These are phyloP conservation scores for Stenodema calcarata DNA, from an alignment of 2,888 invertebrate species.

Conservation along the genomic window DNA sequence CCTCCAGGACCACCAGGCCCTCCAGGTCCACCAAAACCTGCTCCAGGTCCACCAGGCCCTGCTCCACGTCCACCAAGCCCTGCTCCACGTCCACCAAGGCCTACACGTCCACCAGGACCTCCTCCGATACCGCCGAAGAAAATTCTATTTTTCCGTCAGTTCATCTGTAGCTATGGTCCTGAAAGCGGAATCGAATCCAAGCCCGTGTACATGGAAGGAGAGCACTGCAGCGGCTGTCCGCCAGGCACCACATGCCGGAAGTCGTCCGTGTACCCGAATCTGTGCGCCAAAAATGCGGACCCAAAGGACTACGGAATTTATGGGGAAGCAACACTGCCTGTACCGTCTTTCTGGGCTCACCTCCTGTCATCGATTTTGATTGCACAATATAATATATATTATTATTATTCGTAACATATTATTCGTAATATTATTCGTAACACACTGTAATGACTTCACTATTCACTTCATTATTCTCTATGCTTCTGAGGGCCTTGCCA, in stretches of 20 bases:
- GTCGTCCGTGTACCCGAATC: background rate
- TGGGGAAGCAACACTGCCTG: background rate
- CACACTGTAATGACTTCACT: too few relatives aligned
- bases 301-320: background rate
- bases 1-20: too few relatives aligned
- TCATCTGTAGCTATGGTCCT: background rate
- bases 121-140: too few relatives aligned
- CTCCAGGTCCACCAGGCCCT: too few relatives aligned
- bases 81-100: too few relatives aligned
- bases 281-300: background rate
- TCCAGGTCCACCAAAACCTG: too few relatives aligned
- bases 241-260: background rate
- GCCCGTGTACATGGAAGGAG: background rate
- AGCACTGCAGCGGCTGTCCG: background rate
- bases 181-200: background rate
- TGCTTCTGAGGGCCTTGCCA: too few relatives aligned
- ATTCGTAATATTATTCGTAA: too few relatives aligned
- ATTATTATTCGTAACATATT: too few relatives aligned
- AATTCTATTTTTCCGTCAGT: background rate
- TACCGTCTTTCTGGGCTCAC: background rate
- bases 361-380: background rate
- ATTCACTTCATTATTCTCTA: too few relatives aligned
- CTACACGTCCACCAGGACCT: background rate
- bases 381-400: too few relatives aligned
- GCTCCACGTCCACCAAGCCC: too few relatives aligned